Conservation (phyloP, 2,113 vertebrate genomes). For the Anoplopoma fimbria region DNA sequence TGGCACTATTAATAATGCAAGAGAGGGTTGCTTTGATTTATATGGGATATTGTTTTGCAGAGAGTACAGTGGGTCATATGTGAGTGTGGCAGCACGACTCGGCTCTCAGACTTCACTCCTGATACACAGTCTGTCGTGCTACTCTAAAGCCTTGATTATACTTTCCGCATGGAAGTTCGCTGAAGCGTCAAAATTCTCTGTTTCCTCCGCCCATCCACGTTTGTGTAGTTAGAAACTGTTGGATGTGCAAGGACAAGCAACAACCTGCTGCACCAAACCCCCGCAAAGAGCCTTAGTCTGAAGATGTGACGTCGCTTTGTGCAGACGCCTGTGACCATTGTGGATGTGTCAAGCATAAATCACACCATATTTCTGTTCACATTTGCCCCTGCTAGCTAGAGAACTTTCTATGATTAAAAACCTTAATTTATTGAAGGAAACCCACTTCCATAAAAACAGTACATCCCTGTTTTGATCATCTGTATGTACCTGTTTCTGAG, state of each 20-base stretch:
- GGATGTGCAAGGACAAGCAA: not conserved
- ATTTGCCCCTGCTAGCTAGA: not conserved
- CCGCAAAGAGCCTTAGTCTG: not conserved
- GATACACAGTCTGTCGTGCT: not conserved
- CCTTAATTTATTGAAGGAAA: not conserved
- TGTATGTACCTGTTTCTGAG: constrained; percentile 22
- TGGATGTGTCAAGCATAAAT: not conserved
- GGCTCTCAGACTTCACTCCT: not conserved
- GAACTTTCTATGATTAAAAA: not conserved
- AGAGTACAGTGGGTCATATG: not conserved
- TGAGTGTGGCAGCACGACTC: not conserved
- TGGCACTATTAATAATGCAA: not conserved
- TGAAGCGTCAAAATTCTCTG: not conserved
- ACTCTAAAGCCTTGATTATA: not conserved
- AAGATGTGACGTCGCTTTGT: not conserved
- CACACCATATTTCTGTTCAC: not conserved
- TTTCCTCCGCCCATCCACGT: not conserved
- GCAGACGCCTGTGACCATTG: not conserved
- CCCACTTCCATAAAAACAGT: not conserved
- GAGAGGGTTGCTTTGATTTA: not conserved
- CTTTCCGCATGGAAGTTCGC: not conserved
- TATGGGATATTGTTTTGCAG: not conserved
- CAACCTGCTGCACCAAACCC: not conserved
- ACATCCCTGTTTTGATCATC: not conserved
- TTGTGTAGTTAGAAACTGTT: not conserved